phyloP scores from a whole-genome alignment of 2,888 invertebrate genomes.

The Drosophila multiciliata region DNA sequence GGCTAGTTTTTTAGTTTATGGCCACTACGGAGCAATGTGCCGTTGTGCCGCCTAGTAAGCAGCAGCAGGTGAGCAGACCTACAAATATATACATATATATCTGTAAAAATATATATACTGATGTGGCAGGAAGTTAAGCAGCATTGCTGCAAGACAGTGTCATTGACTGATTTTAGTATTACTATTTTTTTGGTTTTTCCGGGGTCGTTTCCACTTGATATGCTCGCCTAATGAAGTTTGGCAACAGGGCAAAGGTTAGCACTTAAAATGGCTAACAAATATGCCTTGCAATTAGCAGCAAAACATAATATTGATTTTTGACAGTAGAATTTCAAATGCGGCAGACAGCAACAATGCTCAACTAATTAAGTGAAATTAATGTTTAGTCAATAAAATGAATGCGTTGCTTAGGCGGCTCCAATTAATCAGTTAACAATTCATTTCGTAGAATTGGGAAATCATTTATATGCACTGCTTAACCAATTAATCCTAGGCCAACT shows the following conservation, averaged over 20 bases:
- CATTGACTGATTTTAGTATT: slow-evolving; percentile 19
- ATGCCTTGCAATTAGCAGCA: background rate
- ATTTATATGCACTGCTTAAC: slow-evolving; percentile 57
- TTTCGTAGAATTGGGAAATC: slow-evolving; percentile 62
- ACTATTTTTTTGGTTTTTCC: background rate
- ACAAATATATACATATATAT: background rate
- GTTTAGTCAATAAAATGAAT: slow-evolving; percentile 27
- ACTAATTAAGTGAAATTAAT: slow-evolving; percentile 34
- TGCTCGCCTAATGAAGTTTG: slow-evolving; percentile 34
- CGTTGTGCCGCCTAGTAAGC: slow-evolving; percentile 23
- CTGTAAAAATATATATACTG: background rate
- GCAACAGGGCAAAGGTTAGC: slow-evolving; percentile 29
- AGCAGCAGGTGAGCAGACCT: slow-evolving; percentile 31
- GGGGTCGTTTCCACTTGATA: slow-evolving; percentile 13
- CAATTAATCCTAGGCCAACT: slow-evolving; percentile 74
- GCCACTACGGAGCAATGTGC: slow-evolving; percentile 27
- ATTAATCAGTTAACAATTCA: slow-evolving; percentile 73
- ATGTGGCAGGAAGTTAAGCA: slow-evolving; percentile 45
- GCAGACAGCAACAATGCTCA: slow-evolving; percentile 22
- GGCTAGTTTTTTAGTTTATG: slow-evolving; percentile 49
- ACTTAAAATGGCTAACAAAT: slow-evolving; percentile 2
- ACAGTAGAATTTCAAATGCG: too few relatives aligned
- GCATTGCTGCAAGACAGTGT: slow-evolving; percentile 49
- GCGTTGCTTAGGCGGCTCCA: slow-evolving; percentile 32
- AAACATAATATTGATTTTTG: background rate